Percentiles rank a stretch among this genome's conserved stretches.
Evolutionary conservation across 2,797 vertebrate species (phyloP).

Genomic region (Rhinella marina): DNA sequence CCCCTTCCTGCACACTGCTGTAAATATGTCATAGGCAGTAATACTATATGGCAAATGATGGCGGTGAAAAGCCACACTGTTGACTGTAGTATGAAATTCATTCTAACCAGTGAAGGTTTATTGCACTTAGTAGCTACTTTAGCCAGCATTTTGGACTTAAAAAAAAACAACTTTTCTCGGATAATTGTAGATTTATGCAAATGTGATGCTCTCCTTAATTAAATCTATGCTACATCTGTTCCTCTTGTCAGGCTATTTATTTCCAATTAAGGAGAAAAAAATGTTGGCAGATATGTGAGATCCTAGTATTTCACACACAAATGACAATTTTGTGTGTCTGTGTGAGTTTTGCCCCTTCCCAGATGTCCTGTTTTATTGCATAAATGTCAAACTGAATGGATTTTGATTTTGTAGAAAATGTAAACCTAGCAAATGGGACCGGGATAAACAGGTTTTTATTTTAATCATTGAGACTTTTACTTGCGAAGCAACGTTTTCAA

Average conservation of each 20-base stretch:
- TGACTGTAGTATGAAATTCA: conserved; percentile 36
- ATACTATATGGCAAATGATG: background rate
- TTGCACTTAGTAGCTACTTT: conserved; percentile 23
- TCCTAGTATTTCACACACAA: conserved; percentile 33
- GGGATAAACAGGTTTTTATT: background rate
- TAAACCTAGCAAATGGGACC: background rate
- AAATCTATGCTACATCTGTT: conserved; percentile 62
- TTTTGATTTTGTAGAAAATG: background rate
- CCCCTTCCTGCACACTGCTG: background rate
- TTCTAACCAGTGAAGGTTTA: conserved; percentile 20
- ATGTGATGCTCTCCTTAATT: conserved; percentile 58
- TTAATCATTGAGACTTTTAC: background rate
- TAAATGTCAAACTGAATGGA: background rate
- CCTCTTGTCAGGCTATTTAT: conserved; percentile 59
- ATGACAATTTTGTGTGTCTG: conserved; percentile 2
- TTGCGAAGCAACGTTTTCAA: background rate
- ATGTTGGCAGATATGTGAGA: conserved; percentile 44
- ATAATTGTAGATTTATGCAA: conserved; percentile 58
- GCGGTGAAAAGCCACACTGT: background rate
- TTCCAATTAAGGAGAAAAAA: conserved; percentile 55
- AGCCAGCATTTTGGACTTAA: conserved; percentile 44
- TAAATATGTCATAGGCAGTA: background rate
- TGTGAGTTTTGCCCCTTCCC: background rate
- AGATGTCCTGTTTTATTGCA: conserved; percentile 4
- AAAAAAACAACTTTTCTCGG: conserved; percentile 33